phyloP scores from a whole-genome alignment of 2,888 invertebrate genomes.

The Pseudoips prasinana region DNA sequence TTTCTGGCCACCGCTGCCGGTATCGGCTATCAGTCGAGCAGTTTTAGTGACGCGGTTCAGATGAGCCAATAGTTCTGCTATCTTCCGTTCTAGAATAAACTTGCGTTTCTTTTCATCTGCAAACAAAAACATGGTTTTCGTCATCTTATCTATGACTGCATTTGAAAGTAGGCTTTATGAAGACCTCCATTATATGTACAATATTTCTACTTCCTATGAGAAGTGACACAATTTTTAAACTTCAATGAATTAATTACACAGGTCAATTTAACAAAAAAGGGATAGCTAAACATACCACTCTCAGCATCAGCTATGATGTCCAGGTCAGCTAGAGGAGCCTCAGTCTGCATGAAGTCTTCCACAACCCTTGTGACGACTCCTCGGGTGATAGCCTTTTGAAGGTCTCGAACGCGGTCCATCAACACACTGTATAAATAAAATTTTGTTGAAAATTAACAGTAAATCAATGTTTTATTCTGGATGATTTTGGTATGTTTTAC shows the following conservation, averaged over 20 bases:
- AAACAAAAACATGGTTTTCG: constrained; percentile 4
- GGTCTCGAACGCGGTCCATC: constrained; percentile 90
- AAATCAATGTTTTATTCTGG: too few relatives aligned
- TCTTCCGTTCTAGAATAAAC: constrained; percentile 93
- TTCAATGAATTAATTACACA: too few relatives aligned
- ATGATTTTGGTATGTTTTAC: too few relatives aligned
- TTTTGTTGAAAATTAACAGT: too few relatives aligned
- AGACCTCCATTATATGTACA: too few relatives aligned
- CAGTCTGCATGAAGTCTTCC: constrained; percentile 97
- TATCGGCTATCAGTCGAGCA: constrained; percentile 90
- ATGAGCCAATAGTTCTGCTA: constrained; percentile 92
- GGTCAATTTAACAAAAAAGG: too few relatives aligned
- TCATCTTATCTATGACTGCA: too few relatives aligned
- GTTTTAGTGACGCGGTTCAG: constrained; percentile 93
- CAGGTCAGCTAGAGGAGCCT: constrained; percentile 85
- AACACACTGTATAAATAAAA: constrained; percentile 36
- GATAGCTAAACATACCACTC: constrained; percentile 60
- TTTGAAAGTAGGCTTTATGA: background rate
- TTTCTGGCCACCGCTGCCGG: constrained; percentile 31
- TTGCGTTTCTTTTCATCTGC: constrained; percentile 92
- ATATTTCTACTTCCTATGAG: too few relatives aligned
- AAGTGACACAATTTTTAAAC: too few relatives aligned
- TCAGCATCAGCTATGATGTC: constrained; percentile 97
- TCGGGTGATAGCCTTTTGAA: constrained; percentile 94
- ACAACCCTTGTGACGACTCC: constrained; percentile 97